Evolutionary conservation across 2,888 invertebrate species (phyloP).

Genomic region (Perizoma flavofasciatum): DNA sequence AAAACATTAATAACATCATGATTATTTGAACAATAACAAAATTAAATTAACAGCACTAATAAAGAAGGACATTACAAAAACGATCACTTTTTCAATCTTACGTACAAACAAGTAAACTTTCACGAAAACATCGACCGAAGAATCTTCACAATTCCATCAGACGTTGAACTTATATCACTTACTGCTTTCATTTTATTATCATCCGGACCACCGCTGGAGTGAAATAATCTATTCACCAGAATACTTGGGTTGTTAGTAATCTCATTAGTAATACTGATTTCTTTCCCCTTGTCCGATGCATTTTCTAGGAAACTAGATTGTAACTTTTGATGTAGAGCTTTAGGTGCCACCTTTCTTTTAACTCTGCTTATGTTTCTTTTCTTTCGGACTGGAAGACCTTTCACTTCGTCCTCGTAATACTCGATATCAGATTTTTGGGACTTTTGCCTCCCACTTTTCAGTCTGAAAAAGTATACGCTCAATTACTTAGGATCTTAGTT

Average conservation of each 20-base stretch:
- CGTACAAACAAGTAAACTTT: constrained; percentile 5
- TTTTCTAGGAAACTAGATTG: neutral
- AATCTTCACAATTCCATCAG: constrained; percentile 20
- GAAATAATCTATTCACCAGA: constrained; percentile 30
- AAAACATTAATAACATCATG: too few relatives aligned
- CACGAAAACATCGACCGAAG: constrained; percentile 27
- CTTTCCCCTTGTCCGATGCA: constrained; percentile 17
- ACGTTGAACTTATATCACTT: constrained; percentile 14
- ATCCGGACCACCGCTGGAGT: neutral
- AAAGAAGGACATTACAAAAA: neutral
- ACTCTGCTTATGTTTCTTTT: constrained; percentile 44
- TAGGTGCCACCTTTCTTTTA: constrained; percentile 12
- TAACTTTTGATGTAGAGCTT: constrained; percentile 19
- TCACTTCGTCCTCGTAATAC: constrained; percentile 66
- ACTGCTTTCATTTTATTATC: constrained; percentile 13
- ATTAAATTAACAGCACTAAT: too few relatives aligned
- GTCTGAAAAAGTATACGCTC: neutral
- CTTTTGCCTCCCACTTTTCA: neutral
- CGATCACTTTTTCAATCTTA: too few relatives aligned
- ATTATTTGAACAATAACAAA: too few relatives aligned
- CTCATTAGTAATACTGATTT: constrained; percentile 22
- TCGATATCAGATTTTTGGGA: constrained; percentile 40
- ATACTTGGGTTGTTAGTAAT: constrained; percentile 18
- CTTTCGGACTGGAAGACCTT: constrained; percentile 61
- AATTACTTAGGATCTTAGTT: too few relatives aligned